Base-by-base conservation (phyloP, 2,888 invertebrate genomes). In the Cenopis cana region DNA sequence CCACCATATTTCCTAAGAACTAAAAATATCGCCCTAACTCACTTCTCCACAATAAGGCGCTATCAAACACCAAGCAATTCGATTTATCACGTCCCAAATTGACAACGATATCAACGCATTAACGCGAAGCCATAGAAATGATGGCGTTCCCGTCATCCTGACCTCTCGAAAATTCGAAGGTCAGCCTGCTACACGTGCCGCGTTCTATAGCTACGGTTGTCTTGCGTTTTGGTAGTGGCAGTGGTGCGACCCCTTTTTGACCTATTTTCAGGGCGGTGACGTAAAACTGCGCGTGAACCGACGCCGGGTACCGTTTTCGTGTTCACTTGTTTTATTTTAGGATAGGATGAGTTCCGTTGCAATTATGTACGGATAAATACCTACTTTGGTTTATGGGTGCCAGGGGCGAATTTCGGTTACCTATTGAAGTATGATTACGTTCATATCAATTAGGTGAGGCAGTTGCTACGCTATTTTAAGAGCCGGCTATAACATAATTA, bases 211-310 rank as follows among this genome's bases (percentile, higher is more conserved):
- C 75, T 78, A 77, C 76, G 76, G 77, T 65, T 74, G 76, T 60
- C 81, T 88, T 14, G 56, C 54, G 46, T 12, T 17, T 82, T 89
- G 89, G 80, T 89, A 90, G 90, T 89, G 91, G 91, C 91, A 91
- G 89, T 90, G 91, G 88, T 81, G 84, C 85, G 90, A 87, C 89
- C 91, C 92, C 89, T 87, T 85, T 86, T 86, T 91, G 92, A 92
- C 92, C 92, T 89, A 93, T 88, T 89, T 92, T 85, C 88, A 79
- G 83, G 85, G 86, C 78, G 79, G 82, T 90, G 90, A 91, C 90
- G 91, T 87, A 89, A 88, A 81, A 85, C 80, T 78, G 82, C 82
- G 76, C 61, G 29, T 54, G 24, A 50, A 62, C 60, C 24, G 52
- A 57, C 55, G 64, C 36, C 29, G 50, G 55, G 60, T 59, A 50